These are phyloP conservation scores for Aphrophora alni DNA, from an alignment of 2,888 invertebrate species.

Conservation along the genomic window DNA sequence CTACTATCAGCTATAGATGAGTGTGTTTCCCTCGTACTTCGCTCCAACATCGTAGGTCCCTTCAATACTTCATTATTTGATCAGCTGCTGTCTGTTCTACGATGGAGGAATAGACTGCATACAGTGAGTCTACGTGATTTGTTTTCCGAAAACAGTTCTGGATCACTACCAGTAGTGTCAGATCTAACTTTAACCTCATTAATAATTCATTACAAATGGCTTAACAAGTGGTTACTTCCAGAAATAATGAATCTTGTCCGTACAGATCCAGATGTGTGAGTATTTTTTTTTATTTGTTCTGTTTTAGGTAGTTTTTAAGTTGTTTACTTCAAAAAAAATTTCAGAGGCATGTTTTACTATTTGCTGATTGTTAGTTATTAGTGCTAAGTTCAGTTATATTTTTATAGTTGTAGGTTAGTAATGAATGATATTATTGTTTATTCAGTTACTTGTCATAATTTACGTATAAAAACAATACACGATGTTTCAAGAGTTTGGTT, in stretches of 20 bases:
- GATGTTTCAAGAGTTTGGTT: no score
- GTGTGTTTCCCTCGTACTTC: constrained; percentile 19
- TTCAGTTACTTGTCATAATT: no score
- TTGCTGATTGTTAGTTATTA: no score
- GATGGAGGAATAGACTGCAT: constrained; percentile 63
- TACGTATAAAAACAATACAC: no score
- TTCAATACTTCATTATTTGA: not conserved
- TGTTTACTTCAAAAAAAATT: no score
- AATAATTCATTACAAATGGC: constrained; percentile 76
- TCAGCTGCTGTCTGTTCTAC: constrained; percentile 60
- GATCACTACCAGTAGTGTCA: constrained; percentile 33
- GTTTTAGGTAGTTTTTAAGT: no score
- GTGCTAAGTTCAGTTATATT: no score
- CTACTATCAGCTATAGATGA: constrained; percentile 16
- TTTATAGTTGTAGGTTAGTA: no score
- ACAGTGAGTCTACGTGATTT: constrained; percentile 56
- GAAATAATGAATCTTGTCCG: constrained; percentile 47
- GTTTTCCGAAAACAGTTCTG: constrained; percentile 54
- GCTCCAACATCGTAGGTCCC: not conserved
- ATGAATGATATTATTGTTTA: no score
- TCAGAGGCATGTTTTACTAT: no score
- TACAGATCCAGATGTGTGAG: constrained; percentile 11
- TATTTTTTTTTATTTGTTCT: constrained; percentile 7
- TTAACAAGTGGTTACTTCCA: constrained; percentile 67
- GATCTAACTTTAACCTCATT: constrained; percentile 67